Evolutionary conservation across 2,797 vertebrate species (phyloP), one percentile per base, ranked within the genome.

Genomic region (Epinephelus awoara): DNA sequence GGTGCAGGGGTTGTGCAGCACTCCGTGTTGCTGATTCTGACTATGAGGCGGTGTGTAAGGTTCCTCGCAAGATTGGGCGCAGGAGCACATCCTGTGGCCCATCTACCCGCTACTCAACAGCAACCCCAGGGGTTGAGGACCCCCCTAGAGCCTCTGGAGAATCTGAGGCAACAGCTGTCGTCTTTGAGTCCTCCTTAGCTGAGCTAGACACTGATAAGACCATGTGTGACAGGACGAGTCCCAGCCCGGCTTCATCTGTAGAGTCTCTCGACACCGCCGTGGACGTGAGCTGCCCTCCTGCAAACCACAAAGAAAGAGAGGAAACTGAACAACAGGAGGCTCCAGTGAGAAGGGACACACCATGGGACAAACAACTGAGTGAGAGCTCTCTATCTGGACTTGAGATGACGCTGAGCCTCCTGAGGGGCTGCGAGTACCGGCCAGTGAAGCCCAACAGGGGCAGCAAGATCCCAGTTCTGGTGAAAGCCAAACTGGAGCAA

Each of bases 31-130:
- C 97, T 0, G 98, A 99, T 46, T 96, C 97, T 0, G 97, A 99
- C 92, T 99, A 99, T 0, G 98, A 99, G 87, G 97, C 98, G 0
- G 96, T 99, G 52, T 99, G 98, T 67, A 97, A 94, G 83, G 96
- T 99, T 8, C 98, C 98, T 0, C 95, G 98, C 0, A 96, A 96
- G 61, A 88, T 97, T 25, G 96, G 96, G 25, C 93, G 94, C 40
- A 91, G 96, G 64, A 97, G 97, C 85, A 94, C 96, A 3, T 96
- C 97, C 18, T 96, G 94, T 0, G 97, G 95, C 2, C 94, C 96
- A 0, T 94, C 96, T 0, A 96, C 95, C 64, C 93, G 95, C 52
- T 96, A 93, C 92, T 96, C 96, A 0, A 63, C 93, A 25, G 72
- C 79, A 57, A 15, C 72, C 18, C 49, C 44, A 4, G 86, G 68